Conservation (phyloP, 2,113 vertebrate species). For the Bubo blakistoni region DNA sequence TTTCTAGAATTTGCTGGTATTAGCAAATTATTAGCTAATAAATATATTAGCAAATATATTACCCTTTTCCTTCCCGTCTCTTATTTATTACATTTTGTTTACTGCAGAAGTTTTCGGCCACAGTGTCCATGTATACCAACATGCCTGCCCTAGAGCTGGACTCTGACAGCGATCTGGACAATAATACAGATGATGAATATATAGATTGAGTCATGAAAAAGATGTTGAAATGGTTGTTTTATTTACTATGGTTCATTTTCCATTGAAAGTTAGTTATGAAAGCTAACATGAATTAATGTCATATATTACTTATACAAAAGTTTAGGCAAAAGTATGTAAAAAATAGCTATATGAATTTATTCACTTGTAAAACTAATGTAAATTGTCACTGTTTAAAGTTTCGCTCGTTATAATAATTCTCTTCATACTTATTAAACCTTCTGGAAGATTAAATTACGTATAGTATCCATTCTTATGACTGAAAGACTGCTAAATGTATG, state of each 20-base stretch:
- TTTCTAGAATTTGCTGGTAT: not conserved
- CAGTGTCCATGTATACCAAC: not conserved
- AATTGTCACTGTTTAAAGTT: not conserved
- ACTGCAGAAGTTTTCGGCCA: not conserved
- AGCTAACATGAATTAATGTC: not conserved
- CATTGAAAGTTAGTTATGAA: not conserved
- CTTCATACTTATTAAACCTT: not conserved
- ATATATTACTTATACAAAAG: not conserved
- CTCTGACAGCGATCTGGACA: not conserved
- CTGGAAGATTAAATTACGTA: not conserved
- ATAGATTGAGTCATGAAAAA: not conserved
- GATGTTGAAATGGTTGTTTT: not conserved
- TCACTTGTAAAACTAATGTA: not conserved
- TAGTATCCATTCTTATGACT: not conserved
- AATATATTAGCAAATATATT: no score
- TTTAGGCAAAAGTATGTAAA: not conserved
- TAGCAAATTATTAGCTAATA: not conserved
- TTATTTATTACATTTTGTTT: not conserved
- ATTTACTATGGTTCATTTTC: not conserved
- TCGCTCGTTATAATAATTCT: not conserved
- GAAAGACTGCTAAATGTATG: not conserved
- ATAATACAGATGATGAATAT: not conserved
- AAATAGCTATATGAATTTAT: not conserved
- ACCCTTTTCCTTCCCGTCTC: not conserved
- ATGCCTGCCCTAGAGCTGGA: not conserved